A percentile compares a stretch with the other conserved stretches of the same genome.
These are phyloP conservation scores for Bolborhynchus lineola DNA, from an alignment of 2,113 vertebrate genomes.

Conservation along the genomic window DNA sequence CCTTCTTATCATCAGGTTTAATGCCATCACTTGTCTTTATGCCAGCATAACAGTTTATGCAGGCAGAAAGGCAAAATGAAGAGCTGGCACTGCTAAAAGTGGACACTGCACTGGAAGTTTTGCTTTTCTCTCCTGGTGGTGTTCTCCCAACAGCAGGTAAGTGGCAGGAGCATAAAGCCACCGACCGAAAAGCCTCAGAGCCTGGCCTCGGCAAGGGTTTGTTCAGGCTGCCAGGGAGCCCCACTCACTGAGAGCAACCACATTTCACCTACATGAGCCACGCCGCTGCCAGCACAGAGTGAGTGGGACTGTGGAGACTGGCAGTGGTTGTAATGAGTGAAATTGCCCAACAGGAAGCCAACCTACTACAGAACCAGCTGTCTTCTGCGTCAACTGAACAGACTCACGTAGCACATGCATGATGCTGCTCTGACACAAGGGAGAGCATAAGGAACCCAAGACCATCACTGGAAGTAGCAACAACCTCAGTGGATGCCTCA, in stretches of 20 bases:
- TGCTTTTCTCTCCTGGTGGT: background rate
- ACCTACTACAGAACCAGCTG: too few relatives aligned
- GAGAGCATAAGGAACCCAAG: background rate
- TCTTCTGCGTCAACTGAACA: background rate
- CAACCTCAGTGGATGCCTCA: fast-evolving
- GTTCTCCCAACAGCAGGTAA: background rate
- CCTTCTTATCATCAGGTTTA: background rate
- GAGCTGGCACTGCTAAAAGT: background rate
- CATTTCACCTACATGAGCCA: background rate
- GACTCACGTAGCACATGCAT: background rate
- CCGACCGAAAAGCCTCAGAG: too few relatives aligned
- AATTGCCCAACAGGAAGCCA: background rate
- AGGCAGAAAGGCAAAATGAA: background rate
- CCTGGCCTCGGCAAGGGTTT: background rate
- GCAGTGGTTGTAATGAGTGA: background rate
- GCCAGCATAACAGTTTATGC: background rate
- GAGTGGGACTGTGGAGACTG: fast-evolving
- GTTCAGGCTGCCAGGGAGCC: background rate
- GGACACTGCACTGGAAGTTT: background rate
- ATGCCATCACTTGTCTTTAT: background rate
- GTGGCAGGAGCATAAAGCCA: background rate
- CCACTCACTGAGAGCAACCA: background rate
- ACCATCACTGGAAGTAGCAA: background rate
- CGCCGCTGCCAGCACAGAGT: fast-evolving
- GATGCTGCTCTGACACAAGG: background rate